A percentile compares a stretch with the other conserved stretches of the same genome.
Conservation (phyloP, 30 jellyfish, hydroid and myxozoan species). For the Pelagia noctiluca region DNA sequence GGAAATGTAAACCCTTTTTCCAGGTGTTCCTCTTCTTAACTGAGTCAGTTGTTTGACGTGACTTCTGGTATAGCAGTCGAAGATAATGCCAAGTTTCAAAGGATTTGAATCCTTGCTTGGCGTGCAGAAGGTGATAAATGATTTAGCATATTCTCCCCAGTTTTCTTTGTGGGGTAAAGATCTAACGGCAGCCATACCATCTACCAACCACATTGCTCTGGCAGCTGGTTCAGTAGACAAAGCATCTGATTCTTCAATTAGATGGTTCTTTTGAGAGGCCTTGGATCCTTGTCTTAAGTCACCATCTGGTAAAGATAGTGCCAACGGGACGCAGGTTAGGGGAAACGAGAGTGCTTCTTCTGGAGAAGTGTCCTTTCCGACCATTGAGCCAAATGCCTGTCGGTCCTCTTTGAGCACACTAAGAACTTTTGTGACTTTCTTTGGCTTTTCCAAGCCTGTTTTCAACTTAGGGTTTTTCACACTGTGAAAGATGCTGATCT, state of each 20-base stretch:
- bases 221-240: slow-evolving; percentile 43
- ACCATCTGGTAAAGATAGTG: slow-evolving; percentile 44
- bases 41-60: slow-evolving; percentile 49
- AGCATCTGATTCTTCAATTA: slow-evolving; percentile 54
- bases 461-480: slow-evolving; percentile 18
- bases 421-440: slow-evolving; percentile 22
- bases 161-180: slow-evolving; percentile 52
- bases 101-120: slow-evolving; percentile 43
- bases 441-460: slow-evolving; percentile 61
- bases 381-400: slow-evolving; percentile 68
- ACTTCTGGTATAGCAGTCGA: slow-evolving; percentile 49
- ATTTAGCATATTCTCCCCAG: slow-evolving; percentile 53
- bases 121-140: slow-evolving; percentile 31
- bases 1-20: slow-evolving; percentile 46
- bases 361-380: slow-evolving; percentile 63
- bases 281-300: slow-evolving; percentile 52
- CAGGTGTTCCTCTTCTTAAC: slow-evolving; percentile 52
- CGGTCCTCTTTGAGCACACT: slow-evolving; percentile 70
- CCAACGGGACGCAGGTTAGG: slow-evolving; percentile 53
- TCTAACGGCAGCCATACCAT: slow-evolving; percentile 64
- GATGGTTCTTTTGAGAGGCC: slow-evolving; percentile 48
- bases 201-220: slow-evolving; percentile 59
- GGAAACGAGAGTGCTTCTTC: slow-evolving; percentile 65
- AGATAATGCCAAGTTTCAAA: slow-evolving; percentile 43
- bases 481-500: slow-evolving; percentile 29